Base-by-base conservation (phyloP, 2,888 invertebrate genomes). In the Plutella xylostella region DNA sequence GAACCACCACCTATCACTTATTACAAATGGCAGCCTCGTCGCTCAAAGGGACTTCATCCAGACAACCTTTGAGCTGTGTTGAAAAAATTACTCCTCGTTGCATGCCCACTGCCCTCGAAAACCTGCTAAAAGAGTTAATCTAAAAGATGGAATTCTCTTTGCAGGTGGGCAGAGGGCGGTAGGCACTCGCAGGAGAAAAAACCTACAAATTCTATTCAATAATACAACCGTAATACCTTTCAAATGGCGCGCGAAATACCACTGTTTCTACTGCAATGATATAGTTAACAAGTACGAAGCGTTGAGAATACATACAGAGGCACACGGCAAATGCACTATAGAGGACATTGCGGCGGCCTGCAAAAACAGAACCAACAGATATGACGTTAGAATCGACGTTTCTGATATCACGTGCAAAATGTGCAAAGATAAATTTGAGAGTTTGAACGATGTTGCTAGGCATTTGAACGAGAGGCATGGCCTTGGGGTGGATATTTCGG, bases 181-280 rank as follows among this genome's bases (percentile, higher is more conserved):
- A 22, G 5, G 5, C 11, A 28, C 3, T 6, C 28, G 28, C 28
- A 28, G 15, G 37, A 43, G 28, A 33, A 35, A 17, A 4, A 44
- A 43, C 11, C 47, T 51, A 14, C 41, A 45, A 42, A 30, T 42
- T 11, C 22, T 46, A 14, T 48, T 48, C 18, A 43, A 46, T 35
- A 41, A 49, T 44, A 42, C 48, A 1, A 49, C 37, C 22, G 47
- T 48, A 3, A 46, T 48, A 18, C 51, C 48, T 2, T 51, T 51
- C 41, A 28, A 43, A n/a, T 48, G 48, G 46, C 45, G 48, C 9
- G 35, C 34, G 31, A 31, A 42, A 15, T 49, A 22, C 41, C 43
- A 42, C 17, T 51, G 51, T 15, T 51, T 47, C 45, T 51, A 47
- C 28, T 51, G 49, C 33, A 30, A 15, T 12, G 28, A 41, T 14